Evolutionary conservation across 1,140 invertebrate genomes (phyloP).

Genomic region (Gryon sp.): DNA sequence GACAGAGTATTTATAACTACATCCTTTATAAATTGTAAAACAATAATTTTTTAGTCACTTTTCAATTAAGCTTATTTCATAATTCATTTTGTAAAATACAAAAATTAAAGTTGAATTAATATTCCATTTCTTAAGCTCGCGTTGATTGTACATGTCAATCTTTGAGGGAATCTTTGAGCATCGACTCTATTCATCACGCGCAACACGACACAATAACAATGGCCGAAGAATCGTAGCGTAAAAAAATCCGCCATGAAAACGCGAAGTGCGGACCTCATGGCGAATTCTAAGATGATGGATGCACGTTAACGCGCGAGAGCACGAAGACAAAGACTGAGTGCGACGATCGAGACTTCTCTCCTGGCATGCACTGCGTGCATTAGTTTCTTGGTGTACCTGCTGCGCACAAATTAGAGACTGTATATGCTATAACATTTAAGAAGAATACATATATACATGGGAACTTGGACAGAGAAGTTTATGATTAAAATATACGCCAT

Average conservation of each 20-base stretch:
- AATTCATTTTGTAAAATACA: background rate
- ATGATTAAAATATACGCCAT: constrained; percentile 15
- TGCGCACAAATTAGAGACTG: constrained; percentile 77
- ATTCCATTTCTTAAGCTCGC: background rate
- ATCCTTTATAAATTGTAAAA: no score
- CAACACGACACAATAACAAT: constrained; percentile 41
- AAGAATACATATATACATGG: background rate
- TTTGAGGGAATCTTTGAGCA: constrained; percentile 4
- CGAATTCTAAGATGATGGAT: constrained; percentile 71
- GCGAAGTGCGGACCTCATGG: constrained; percentile 33
- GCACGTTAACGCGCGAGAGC: constrained; percentile 75
- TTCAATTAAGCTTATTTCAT: background rate
- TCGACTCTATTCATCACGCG: constrained; percentile 38
- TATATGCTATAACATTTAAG: constrained; percentile 53
- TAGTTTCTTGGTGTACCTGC: constrained; percentile 76
- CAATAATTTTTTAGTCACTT: background rate
- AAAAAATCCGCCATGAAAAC: constrained; percentile 42
- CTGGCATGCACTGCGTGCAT: constrained; percentile 73
- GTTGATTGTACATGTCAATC: constrained; percentile 42
- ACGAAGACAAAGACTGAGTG: constrained; percentile 72
- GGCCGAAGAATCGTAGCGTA: constrained; percentile 5
- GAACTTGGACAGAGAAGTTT: constrained; percentile 1
- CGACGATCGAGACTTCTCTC: constrained; percentile 62
- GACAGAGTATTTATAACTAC: no score
- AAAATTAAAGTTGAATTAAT: constrained; percentile 14